Evolutionary conservation across 35 echinoderm and acorn worm species (phyloP), one percentile per base, ranked within the genome.

Genomic region (Apostichopus californicus): DNA sequence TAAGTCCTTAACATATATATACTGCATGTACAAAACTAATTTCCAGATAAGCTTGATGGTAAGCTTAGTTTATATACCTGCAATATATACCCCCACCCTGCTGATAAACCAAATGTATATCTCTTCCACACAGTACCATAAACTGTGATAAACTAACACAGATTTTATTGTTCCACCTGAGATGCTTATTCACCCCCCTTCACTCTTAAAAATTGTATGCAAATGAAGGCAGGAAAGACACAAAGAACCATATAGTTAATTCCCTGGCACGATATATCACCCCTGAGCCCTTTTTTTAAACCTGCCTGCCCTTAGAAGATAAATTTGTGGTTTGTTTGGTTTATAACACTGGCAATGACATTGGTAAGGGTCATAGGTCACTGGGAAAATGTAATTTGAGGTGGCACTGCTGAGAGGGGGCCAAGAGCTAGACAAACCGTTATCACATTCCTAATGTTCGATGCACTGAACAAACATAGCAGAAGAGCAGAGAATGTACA

Each of bases 261-360:
- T 68, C 71, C 21, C 71, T n/a, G 17, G 71, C 6, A 75, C 21
- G 58, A 61, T 61, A 61, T 61, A 75, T 75, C 17, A 75, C 71
- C 71, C n/a, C 71, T 75, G 71, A 46, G 64, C 64, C 64, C 71
- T 75, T 12, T 9, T 61, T 61, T 75, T 75, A 18, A 75, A 75
- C 71, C 21, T 22, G 14, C 17, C n/a, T 75, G 71, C 71, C 71
- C 71, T 75, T 22, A 4, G 15, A 22, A 75, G 71, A 75, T 75
- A 75, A 75, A 75, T 75, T 75, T 75, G 71, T 20, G 20, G 71
- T 75, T 75, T 75, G 71, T 75, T 75, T 75, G 71, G 71, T 75
- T 75, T 75, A 75, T 22, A 75, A 22, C n/a, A 24, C 71, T 22
- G 20, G 17, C 15, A 75, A 75, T 75, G 71, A 75, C 71, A 75